Percentiles rank a stretch among this genome's conserved stretches.
Conservation (phyloP, 2,888 invertebrate species). For the Rutpela maculata region DNA sequence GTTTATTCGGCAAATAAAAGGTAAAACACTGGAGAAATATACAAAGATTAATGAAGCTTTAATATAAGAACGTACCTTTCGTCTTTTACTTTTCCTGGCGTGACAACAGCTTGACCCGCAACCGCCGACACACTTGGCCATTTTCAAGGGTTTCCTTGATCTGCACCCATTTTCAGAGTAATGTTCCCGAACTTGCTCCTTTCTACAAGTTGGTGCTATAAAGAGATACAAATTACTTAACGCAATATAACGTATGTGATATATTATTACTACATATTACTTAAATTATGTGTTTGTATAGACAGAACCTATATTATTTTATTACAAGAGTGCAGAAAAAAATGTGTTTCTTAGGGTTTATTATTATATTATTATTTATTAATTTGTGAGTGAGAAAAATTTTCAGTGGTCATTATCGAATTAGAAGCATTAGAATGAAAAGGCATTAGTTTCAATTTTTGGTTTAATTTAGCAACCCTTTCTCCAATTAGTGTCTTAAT, state of each 20-base stretch:
- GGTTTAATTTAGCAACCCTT: no score
- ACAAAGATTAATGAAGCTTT: no score
- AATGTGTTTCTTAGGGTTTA: background rate
- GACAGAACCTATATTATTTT: background rate
- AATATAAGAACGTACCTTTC: slow-evolving; percentile 81
- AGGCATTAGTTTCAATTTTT: no score
- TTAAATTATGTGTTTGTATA: background rate
- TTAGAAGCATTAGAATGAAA: no score
- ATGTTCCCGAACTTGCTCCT: slow-evolving; percentile 93
- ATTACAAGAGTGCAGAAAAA: background rate
- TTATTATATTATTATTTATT: no score
- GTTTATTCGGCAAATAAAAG: no score
- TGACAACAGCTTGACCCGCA: slow-evolving; percentile 93
- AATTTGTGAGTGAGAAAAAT: no score
- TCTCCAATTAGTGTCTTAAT: no score
- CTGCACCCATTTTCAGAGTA: slow-evolving; percentile 94
- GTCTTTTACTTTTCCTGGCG: slow-evolving; percentile 92
- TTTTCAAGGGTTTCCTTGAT: slow-evolving; percentile 92
- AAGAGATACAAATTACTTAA: slow-evolving; percentile 5
- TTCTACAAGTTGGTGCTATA: slow-evolving; percentile 86
- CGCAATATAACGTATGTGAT: background rate
- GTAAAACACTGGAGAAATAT: no score
- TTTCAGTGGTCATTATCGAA: no score
- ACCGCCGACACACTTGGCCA: slow-evolving; percentile 89
- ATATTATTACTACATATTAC: background rate